Evolutionary conservation across 1,140 invertebrate species (phyloP), one percentile per base, ranked within the genome.

Genomic region (Solen grandis): DNA sequence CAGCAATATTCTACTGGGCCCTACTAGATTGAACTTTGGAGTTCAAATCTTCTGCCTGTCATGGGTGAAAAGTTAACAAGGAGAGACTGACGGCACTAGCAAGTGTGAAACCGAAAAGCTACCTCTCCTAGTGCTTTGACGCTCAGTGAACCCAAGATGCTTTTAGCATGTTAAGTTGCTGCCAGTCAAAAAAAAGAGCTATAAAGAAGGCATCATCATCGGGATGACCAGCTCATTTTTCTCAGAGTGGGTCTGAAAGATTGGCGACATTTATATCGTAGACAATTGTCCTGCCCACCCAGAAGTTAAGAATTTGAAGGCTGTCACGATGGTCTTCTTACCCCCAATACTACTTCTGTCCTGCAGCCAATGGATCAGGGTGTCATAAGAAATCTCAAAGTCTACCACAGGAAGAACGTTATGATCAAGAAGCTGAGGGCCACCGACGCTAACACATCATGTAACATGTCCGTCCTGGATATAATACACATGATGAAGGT

Each of bases 41-140:
- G 2, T 84, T 77, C 50, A 84, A 78, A 75, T n/a, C 16, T n/a
- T 41, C 38, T 10, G n/a, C 46, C 22, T 83, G 73, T 62, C 68
- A 81, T 52, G 82, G 78, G 14, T 74, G 92, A 8, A 93, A 94
- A 84, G 62, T 88, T 29, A 90, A 84, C 19, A 93, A 93, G 89
- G 89, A 92, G 66, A 82, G 92, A 57, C 74, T 93, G 16, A 93
- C 92, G 35, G 83, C 93, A 62, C 82, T 93, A 57, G 76, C 83
- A 91, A 90, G 86, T 82, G 81, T 27, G 92, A 92, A 5, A 89
- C 87, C 35, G 90, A 93, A 74, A 93, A 93, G 88, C 73, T 92
- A 14, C 89, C 89, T 60, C 89, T 91, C 31, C 72, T 93, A 19
- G 83, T 94, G 4, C 93, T 93, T 72, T 93, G 93, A 80, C 93